These are phyloP conservation scores for Tupiocoris notatus DNA, from an alignment of 2,888 invertebrate genomes.

Conservation along the genomic window DNA sequence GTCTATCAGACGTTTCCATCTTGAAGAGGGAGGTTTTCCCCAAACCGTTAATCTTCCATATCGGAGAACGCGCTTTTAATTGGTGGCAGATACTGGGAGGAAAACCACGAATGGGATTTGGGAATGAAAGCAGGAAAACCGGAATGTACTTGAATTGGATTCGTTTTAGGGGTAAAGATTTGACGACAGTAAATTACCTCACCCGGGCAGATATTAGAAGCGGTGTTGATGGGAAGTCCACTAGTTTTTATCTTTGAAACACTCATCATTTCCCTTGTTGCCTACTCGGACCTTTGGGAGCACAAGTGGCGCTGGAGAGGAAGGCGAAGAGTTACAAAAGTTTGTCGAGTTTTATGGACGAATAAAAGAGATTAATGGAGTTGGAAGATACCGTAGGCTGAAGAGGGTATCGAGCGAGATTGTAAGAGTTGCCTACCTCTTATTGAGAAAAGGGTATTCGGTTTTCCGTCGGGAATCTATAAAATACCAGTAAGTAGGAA, in stretches of 20 bases:
- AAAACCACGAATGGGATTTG: not conserved
- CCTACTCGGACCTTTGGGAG: not conserved
- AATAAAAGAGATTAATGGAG: slow-evolving; percentile 42
- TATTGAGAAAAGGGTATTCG: not conserved
- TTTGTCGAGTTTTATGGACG: slow-evolving; percentile 38
- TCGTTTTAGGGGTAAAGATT: slow-evolving; percentile 12
- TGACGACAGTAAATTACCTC: slow-evolving; percentile 40
- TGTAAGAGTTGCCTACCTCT: not conserved
- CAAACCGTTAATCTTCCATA: slow-evolving; percentile 40
- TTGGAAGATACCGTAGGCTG: slow-evolving; percentile 11
- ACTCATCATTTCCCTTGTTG: slow-evolving; percentile 30
- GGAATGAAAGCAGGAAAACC: not conserved
- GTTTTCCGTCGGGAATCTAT: not conserved
- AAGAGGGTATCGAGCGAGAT: not conserved
- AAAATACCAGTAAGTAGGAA: not conserved
- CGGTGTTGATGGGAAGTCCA: slow-evolving; percentile 32
- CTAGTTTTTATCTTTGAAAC: slow-evolving; percentile 33
- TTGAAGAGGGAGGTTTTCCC: not conserved
- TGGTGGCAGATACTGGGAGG: slow-evolving; percentile 18
- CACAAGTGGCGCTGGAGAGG: not conserved
- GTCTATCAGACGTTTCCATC: not conserved
- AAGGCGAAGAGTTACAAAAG: slow-evolving; percentile 3
- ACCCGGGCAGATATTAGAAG: slow-evolving; percentile 29
- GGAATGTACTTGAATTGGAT: no score
- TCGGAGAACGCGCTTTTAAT: slow-evolving; percentile 37